A percentile compares a stretch with the other conserved stretches of the same genome.
These are phyloP conservation scores for Aphelocoma californica DNA, from an alignment of 2,797 vertebrate species.

Conservation along the genomic window DNA sequence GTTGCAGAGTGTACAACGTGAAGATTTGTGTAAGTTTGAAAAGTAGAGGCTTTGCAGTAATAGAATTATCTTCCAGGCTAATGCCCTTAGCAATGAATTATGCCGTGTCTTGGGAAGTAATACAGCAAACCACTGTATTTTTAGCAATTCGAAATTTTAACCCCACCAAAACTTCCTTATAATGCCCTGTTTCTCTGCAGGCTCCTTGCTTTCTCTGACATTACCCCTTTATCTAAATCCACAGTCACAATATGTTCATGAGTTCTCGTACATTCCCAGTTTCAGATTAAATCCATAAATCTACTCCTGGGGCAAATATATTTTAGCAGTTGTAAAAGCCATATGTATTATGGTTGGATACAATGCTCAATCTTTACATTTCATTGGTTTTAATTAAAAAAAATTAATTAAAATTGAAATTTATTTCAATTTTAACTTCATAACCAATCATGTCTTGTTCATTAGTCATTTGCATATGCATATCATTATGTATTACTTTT, in stretches of 20 bases:
- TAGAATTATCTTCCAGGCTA: neutral
- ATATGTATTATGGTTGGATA: accelerated
- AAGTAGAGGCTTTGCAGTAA: neutral
- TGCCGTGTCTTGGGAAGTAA: neutral
- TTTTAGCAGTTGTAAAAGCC: neutral
- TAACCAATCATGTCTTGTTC: neutral
- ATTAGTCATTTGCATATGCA: neutral
- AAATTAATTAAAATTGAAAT: neutral
- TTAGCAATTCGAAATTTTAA: neutral
- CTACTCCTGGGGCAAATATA: neutral
- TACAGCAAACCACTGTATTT: neutral
- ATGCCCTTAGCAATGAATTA: neutral
- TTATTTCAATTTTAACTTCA: neutral
- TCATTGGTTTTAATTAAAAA: neutral
- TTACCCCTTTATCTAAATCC: neutral
- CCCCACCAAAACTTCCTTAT: neutral
- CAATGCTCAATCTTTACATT: neutral
- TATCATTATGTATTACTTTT: neutral
- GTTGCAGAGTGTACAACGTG: neutral
- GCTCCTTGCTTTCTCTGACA: neutral
- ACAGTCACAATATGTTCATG: neutral
- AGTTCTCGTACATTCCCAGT: accelerated
- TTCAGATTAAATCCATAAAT: neutral
- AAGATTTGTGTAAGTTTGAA: neutral
- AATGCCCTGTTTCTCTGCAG: neutral